A percentile compares a stretch with the other conserved stretches of the same genome.
Conservation (phyloP, 2,888 invertebrate genomes). For the Allolobophora icterica region DNA sequence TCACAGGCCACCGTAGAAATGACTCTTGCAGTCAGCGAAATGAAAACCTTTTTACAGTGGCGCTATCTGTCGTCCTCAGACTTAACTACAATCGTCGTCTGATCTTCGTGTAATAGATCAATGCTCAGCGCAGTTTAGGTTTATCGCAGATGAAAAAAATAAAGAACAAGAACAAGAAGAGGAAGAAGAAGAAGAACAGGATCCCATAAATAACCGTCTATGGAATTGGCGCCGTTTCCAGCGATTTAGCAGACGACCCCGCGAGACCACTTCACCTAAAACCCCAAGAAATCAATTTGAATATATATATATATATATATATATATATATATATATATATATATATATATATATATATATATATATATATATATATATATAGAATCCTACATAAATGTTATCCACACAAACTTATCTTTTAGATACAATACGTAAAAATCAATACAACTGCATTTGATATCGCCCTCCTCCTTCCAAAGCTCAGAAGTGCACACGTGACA, state of each 20-base stretch:
- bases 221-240: background rate
- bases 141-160: background rate
- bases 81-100: background rate
- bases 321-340: too few relatives aligned
- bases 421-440: too few relatives aligned
- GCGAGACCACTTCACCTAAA: background rate
- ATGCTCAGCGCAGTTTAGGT: background rate
- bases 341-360: too few relatives aligned
- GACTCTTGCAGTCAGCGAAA: background rate
- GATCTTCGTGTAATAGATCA: background rate
- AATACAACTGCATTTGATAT: too few relatives aligned
- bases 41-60: background rate
- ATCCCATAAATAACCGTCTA: background rate
- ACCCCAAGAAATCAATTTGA: background rate
- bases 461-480: too few relatives aligned
- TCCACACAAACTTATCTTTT: too few relatives aligned
- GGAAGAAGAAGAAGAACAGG: too few relatives aligned
- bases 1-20: background rate
- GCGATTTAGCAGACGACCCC: background rate
- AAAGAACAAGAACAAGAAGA: too few relatives aligned
- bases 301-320: too few relatives aligned
- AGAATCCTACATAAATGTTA: background rate
- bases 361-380: too few relatives aligned
- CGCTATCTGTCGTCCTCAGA: background rate
- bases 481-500: too few relatives aligned